Evolutionary conservation across 2,113 vertebrate genomes (phyloP), one percentile per base, ranked within the genome.

Genomic region (Sitta europaea): DNA sequence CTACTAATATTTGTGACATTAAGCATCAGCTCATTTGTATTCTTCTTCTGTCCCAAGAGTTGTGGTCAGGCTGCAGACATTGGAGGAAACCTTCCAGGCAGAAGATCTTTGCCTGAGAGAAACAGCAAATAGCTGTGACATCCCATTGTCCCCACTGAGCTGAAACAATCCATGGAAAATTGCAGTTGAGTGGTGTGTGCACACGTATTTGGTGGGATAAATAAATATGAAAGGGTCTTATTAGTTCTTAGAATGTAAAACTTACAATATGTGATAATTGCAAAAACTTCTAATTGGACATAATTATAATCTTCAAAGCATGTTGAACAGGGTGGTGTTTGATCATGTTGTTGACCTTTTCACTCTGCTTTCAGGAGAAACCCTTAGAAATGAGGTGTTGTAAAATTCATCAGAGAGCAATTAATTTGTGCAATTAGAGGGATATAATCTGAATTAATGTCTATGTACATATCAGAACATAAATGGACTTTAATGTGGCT

Each of bases 241-340:
- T 87, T 97, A 96, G 97, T 94, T 97, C 89, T 78, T 68, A 75
- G 68, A 97, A 80, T 89, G 74, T 90, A 92, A 95, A 97, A 94
- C 38, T 96, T 96, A 81, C 40, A 87, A 53, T 86, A 79, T 66
- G 90, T 94, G 88, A 94, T 97, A 96, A 97, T 96, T 98, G 95
- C 86, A 93, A 88, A 97, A 97, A 50, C 58, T 96, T 95, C 95
- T 95, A 96, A 97, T 97, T 97, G 97, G 88, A 91, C 91, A 94
- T 96, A 97, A 97, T 97, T 96, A 95, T 96, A 86, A 97, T 97
- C 95, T 97, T 98, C 96, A 96, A 97, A 98, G 96, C 92, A 75
- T 96, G 92, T 95, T 97, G 95, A 96, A 95, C 92, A 93, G 92
- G 68, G 86, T 80, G 77, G 75, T n/a, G 11, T 95, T 93, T 97